phyloP scores from a whole-genome alignment of 2,888 invertebrate species.

The Aporophyla lueneburgensis region DNA sequence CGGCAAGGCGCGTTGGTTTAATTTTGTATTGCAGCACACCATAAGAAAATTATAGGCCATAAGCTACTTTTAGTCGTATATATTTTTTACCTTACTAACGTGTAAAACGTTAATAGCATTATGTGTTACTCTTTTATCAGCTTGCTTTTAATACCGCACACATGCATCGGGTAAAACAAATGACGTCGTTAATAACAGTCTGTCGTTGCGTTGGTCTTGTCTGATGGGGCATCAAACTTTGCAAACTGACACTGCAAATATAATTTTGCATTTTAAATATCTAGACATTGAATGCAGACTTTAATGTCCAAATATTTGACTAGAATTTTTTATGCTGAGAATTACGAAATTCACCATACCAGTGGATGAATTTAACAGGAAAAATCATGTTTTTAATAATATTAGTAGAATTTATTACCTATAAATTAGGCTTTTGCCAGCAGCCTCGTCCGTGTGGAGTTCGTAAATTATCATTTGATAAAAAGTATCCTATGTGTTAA shows the following conservation, averaged over 20 bases:
- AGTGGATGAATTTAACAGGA: neutral
- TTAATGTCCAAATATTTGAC: no score
- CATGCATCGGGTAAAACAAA: slow-evolving; percentile 32
- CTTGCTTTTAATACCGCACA: slow-evolving; percentile 15
- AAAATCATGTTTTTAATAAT: no score
- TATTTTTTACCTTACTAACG: neutral
- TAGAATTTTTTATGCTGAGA: neutral
- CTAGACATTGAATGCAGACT: neutral
- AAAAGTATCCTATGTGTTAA: neutral
- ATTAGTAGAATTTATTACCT: no score
- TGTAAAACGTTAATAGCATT: neutral
- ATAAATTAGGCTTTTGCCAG: neutral
- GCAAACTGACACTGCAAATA: slow-evolving; percentile 25
- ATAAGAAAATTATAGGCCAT: neutral
- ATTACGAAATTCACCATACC: neutral
- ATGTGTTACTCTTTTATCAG: slow-evolving; percentile 10
- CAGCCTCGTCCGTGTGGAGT: neutral
- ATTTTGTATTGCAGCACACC: slow-evolving; percentile 5
- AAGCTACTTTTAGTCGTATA: neutral
- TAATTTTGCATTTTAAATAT: neutral
- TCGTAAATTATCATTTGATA: neutral
- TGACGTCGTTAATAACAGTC: slow-evolving; percentile 35
- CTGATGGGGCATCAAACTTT: slow-evolving; percentile 37
- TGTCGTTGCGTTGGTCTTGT: slow-evolving; percentile 45
- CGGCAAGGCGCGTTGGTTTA: neutral